Conservation (phyloP, 2,888 invertebrate genomes). For the Hirtodrosophila histrioides region DNA sequence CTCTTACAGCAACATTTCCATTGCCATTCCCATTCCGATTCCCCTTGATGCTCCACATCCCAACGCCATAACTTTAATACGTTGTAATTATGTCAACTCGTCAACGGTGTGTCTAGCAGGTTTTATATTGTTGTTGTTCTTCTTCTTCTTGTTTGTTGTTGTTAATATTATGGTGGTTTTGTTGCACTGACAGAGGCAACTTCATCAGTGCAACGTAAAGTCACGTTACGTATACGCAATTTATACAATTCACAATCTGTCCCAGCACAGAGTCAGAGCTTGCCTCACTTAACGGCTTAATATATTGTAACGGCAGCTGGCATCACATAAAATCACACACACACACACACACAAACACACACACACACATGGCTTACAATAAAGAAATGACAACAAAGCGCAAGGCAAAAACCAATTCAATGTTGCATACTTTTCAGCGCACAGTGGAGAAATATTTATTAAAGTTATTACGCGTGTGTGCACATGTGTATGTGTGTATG, state of each 20-base stretch:
- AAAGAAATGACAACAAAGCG: constrained; percentile 53
- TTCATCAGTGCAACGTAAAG: constrained; percentile 24
- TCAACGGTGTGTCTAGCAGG: constrained; percentile 32
- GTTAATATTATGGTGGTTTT: background rate
- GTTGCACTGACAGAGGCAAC: constrained; percentile 24
- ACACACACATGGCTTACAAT: constrained; percentile 40
- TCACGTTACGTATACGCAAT: constrained; percentile 61
- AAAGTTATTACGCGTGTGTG: constrained; percentile 24
- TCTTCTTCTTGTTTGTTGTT: constrained; percentile 10
- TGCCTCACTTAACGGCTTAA: constrained; percentile 77
- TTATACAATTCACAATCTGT: constrained; percentile 67
- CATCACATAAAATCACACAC: constrained; percentile 54
- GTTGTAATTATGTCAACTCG: constrained; percentile 73
- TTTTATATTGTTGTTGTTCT: constrained; percentile 11
- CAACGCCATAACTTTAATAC: constrained; percentile 66
- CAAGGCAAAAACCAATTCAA: constrained; percentile 59
- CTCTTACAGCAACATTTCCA: constrained; percentile 2
- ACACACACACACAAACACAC: constrained; percentile 22
- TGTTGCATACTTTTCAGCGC: constrained; percentile 16
- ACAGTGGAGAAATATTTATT: constrained; percentile 38
- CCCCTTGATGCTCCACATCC: constrained; percentile 25
- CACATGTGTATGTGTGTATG: constrained; percentile 19
- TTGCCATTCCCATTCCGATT: constrained; percentile 30
- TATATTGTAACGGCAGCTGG: constrained; percentile 75
- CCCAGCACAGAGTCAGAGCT: constrained; percentile 15